These are phyloP conservation scores for Anabas testudineus DNA, from an alignment of 2,797 vertebrate genomes.

Conservation along the genomic window DNA sequence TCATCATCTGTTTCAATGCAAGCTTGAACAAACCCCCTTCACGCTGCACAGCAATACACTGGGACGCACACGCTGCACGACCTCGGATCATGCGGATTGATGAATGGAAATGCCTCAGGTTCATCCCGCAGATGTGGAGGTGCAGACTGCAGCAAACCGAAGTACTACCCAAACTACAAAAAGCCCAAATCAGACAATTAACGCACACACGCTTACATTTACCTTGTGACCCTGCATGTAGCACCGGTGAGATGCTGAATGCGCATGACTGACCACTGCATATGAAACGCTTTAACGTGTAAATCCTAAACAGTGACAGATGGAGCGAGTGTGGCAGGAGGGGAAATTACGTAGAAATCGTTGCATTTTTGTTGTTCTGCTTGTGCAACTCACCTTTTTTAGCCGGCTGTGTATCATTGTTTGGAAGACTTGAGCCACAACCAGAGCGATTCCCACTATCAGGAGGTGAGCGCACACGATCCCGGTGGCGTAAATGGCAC, in stretches of 20 bases:
- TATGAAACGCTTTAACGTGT: slow-evolving; percentile 33
- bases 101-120: neutral
- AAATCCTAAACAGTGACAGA: slow-evolving; percentile 36
- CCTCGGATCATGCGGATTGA: slow-evolving; percentile 44
- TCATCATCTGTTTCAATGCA: neutral
- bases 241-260: slow-evolving; percentile 22
- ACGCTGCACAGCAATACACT: neutral
- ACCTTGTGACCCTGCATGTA: slow-evolving; percentile 30
- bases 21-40: neutral
- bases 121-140: slow-evolving; percentile 16
- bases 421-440: slow-evolving; percentile 88
- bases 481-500: slow-evolving; percentile 87
- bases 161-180: neutral
- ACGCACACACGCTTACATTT: neutral
- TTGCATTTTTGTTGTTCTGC: neutral
- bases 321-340: neutral
- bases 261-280: slow-evolving; percentile 48
- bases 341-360: rapidly evolving
- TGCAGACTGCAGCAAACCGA: slow-evolving; percentile 16
- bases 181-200: neutral
- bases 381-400: slow-evolving; percentile 81
- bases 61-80: slow-evolving; percentile 29
- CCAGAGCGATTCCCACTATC: slow-evolving; percentile 86
- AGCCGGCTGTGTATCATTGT: slow-evolving; percentile 85
- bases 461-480: slow-evolving; percentile 86